Base-by-base conservation (phyloP, 2,113 vertebrate genomes). In the Gambusia affinis region DNA sequence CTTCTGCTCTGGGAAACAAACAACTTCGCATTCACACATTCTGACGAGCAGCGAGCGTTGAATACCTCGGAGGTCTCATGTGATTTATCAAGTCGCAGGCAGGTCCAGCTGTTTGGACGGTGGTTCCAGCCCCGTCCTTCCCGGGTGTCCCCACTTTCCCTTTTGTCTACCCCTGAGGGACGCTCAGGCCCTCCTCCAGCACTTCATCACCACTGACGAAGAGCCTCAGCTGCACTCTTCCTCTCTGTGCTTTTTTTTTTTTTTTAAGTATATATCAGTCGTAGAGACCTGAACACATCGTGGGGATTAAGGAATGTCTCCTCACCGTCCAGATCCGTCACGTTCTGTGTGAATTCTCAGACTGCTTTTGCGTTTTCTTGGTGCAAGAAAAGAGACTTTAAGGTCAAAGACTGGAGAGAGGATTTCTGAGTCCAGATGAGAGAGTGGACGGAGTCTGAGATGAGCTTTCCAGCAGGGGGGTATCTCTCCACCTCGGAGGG, bases 401-500 rank as follows among this genome's bases (percentile, higher is more conserved):
- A 70, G 65, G 15, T 68, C 63, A 76, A 31, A 67, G 42, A 70
- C 73, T 27, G 60, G 72, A 64, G 75, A 69, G 69, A 62, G 60
- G 47, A 84, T 82, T 80, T 77, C 14, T 85, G 75, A 77, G 87
- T 82, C 87, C 92, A 93, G 91, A 97, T 96, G 95, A 96, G 95
- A 93, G 94, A 94, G 90, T 95, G 93, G 94, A 92, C 87, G 27
- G 93, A 94, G 15, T 70, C 93, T 87, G 93, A 95, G 72, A 94
- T 96, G 90, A 95, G 82, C 79, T 96, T 98, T 95, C 94, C 95
- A 47, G 69, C 92, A 15, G 95, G 95, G 61, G 91, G 95, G 17
- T 97, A 95, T 85, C 90, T 96, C 82, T 93, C 94, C n/a, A 64
- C 94, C 61, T 87, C 95, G 4, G 97, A 98, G 12, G 93, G 93